Percentiles rank a stretch among this genome's conserved stretches.
Conservation (phyloP, 2,888 invertebrate species). For the Apotomis turbidana region DNA sequence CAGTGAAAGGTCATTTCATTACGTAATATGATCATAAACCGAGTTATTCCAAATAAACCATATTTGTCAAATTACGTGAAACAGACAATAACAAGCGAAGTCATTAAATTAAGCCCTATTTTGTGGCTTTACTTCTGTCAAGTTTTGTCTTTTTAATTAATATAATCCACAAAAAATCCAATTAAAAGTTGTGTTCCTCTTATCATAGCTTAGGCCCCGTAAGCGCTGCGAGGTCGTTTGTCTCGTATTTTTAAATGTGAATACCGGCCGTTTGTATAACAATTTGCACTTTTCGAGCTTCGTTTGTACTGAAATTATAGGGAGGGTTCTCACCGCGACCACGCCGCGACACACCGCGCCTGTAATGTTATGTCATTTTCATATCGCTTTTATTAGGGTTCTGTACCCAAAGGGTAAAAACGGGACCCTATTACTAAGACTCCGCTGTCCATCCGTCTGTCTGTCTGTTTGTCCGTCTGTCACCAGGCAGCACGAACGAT, state of each 20-base stretch:
- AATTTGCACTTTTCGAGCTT: conserved; percentile 13
- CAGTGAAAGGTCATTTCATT: neutral
- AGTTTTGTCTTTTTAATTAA: conserved; percentile 69
- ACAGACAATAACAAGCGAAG: conserved; percentile 37
- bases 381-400: too few species aligned
- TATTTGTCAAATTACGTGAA: conserved; percentile 29
- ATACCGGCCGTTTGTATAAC: conserved; percentile 44
- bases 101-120: conserved; percentile 52
- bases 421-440: too few species aligned
- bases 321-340: too few species aligned
- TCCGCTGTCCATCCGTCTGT: too few species aligned
- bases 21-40: neutral
- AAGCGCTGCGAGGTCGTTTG: conserved; percentile 53
- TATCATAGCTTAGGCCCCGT: conserved; percentile 64
- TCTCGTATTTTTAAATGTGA: conserved; percentile 53
- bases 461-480: too few species aligned
- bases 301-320: neutral
- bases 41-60: neutral
- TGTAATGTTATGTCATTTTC: too few species aligned
- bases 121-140: conserved; percentile 59
- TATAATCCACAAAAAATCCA: conserved; percentile 75
- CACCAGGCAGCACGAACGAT: too few species aligned
- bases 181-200: conserved; percentile 77
- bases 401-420: too few species aligned
- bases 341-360: too few species aligned